Evolutionary conservation across 2,797 vertebrate species (phyloP).

Genomic region (Gila robusta): DNA sequence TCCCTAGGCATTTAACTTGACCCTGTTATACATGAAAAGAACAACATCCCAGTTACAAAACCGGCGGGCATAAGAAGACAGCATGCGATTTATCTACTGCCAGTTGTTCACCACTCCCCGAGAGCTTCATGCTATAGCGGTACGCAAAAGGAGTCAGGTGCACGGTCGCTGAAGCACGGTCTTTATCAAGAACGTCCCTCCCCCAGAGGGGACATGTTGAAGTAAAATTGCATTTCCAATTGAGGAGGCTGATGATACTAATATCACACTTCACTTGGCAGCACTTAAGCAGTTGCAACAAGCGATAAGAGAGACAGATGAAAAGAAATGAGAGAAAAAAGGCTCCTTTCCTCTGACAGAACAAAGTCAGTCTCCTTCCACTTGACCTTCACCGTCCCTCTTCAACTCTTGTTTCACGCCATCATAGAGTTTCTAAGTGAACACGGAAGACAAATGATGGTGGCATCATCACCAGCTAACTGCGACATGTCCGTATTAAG

Average conservation of each 20-base stretch:
- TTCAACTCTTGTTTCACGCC: slow-evolving; percentile 21
- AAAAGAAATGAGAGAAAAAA: slow-evolving; percentile 50
- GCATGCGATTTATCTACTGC: slow-evolving; percentile 61
- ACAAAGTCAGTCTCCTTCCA: slow-evolving; percentile 40
- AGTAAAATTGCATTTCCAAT: slow-evolving; percentile 71
- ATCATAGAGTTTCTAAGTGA: slow-evolving; percentile 24
- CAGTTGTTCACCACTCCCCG: slow-evolving; percentile 63
- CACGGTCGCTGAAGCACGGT: slow-evolving; percentile 56
- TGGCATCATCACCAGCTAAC: slow-evolving; percentile 42
- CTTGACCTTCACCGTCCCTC: slow-evolving; percentile 32
- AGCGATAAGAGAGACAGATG: slow-evolving; percentile 40
- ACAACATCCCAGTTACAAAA: slow-evolving; percentile 22
- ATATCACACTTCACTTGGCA: slow-evolving; percentile 76
- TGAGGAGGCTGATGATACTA: slow-evolving; percentile 76
- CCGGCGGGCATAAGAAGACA: slow-evolving; percentile 20
- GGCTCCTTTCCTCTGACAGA: slow-evolving; percentile 41
- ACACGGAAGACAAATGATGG: slow-evolving; percentile 19
- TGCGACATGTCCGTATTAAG: slow-evolving; percentile 32
- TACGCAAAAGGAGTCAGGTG: slow-evolving; percentile 65
- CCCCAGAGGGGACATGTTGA: slow-evolving; percentile 46
- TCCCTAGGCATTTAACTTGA: slow-evolving; percentile 10
- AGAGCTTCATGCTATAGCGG: slow-evolving; percentile 47
- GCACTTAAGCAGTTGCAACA: slow-evolving; percentile 68
- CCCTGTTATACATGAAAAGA: slow-evolving; percentile 14
- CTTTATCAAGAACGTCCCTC: slow-evolving; percentile 56